Evolutionary conservation across 2,113 vertebrate genomes (phyloP), one percentile per base, ranked within the genome.

Genomic region (Menura novaehollandiae): DNA sequence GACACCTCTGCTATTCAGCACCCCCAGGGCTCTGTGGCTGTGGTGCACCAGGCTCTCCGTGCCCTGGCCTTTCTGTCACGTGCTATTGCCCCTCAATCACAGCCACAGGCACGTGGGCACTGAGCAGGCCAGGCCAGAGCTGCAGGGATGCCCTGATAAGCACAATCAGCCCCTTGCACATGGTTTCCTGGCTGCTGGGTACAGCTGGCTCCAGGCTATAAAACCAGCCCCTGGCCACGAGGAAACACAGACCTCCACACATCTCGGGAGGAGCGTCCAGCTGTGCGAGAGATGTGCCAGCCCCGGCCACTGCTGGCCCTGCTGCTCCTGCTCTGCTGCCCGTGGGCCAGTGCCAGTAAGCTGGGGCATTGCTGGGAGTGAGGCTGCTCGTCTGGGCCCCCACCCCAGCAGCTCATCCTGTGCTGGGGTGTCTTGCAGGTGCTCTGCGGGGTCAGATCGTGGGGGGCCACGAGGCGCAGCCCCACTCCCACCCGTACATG

Each of bases 401-500:
- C 44, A 5, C 2, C 74, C 44, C 19, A 13, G 82, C 56, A 60
- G 52, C 62, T 95, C 69, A 41, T 1, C 8, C 33, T 5, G 13
- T 0, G 0, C 11, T 14, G 80, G 85, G 26, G 2, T 75, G 17
- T 91, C 24, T 89, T 93, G 15, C 93, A 97, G 97, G 80, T 74
- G 88, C 58, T 13, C 52, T 91, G 22, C 56, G 4, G 71, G 63
- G 9, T 53, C 22, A 11, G 72, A 96, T 97, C 2, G 84, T 97
- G 23, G 97, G 97, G 4, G 97, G 95, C 28, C 91, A 95, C 0
- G 95, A 97, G 85, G 96, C 95, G 2, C 28, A 13, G 55, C 96
- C 95, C 30, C 97, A 97, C 67, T 97, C 97, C 27, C 95, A 89
- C 33, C 97, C 96, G 0, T 97, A 97, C 80, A 95, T 98, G 91